Evolutionary conservation across 2,113 vertebrate genomes (phyloP), one percentile per base, ranked within the genome.

Genomic region (Atractosteus spatula): DNA sequence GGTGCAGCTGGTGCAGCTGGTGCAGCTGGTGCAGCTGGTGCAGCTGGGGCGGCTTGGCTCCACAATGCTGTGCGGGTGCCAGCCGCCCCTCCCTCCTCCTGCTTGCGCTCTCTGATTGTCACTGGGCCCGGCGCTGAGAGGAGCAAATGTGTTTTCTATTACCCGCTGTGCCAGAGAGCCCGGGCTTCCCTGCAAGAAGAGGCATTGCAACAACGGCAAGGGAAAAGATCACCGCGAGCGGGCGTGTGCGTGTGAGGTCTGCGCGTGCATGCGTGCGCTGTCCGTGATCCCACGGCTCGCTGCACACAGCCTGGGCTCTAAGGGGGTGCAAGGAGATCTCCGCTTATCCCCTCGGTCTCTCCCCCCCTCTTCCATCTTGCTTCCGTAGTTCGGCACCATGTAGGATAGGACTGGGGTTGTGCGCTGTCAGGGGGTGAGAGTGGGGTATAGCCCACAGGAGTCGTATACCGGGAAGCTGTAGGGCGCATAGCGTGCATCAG

Each of bases 131-230:
- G n/a, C 12, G 12, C 7, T 59, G 56, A 59, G n/a, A n/a, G 29
- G 29, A 29, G 29, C 13, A 59, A 59, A 59, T 59, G 56, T 59
- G 56, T 59, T 59, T 59, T 59, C 56, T 59, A 59, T 59, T 59
- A 59, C 11, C n/a, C 56, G 13, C 56, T 3, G n/a, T 7, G 56
- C n/a, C 56, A 59, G 3, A 13, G 12, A 12, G 7, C 11, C 56
- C 4, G 3, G 56, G 56, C 56, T 59, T 59, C n/a, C 56, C 56
- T 59, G 11, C n/a, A 14, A n/a, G n/a, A 2, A 59, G 13, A 59
- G 3, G n/a, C 13, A 1, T 59, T 59, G 4, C 47, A 51, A 59
- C 1, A 59, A 59, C 5, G 13, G 3, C 7, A 59, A 59, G 13
- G 11, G 11, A 1, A 12, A 14, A 3, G 3, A 1, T 59, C 29